Evolutionary conservation across 2,797 vertebrate genomes (phyloP).

Genomic region (Hemitrygon akajei): DNA sequence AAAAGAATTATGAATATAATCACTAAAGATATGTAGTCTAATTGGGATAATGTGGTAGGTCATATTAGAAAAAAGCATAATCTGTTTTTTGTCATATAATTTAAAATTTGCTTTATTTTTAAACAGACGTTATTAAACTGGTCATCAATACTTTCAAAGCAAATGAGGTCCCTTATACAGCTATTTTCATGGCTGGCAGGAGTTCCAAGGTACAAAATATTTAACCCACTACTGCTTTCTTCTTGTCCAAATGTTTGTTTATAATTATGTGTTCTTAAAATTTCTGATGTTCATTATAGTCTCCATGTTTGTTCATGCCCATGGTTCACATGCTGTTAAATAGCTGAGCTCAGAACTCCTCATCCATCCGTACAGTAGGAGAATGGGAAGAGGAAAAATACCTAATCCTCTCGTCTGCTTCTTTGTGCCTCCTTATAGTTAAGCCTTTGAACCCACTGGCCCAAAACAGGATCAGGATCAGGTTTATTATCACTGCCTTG

Average conservation of each 20-base stretch:
- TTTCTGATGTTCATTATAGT: not conserved
- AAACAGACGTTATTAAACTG: slow-evolving; percentile 11
- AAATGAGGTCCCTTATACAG: not conserved
- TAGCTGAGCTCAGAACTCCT: not conserved
- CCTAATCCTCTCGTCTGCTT: not conserved
- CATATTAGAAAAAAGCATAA: not conserved
- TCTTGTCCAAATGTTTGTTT: not conserved
- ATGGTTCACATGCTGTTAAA: not conserved
- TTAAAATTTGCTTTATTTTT: slow-evolving; percentile 2
- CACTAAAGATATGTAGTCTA: not conserved
- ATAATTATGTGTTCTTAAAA: not conserved
- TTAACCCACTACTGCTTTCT: not conserved
- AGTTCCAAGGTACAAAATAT: slow-evolving; percentile 2
- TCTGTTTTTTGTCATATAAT: not conserved
- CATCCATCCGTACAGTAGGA: too few relatives aligned
- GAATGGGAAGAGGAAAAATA: not conserved
- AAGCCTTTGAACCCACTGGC: too few relatives aligned
- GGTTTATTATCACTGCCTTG: too few relatives aligned
- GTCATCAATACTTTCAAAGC: slow-evolving; percentile 6
- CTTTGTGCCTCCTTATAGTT: not conserved
- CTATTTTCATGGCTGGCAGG: not conserved
- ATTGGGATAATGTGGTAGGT: not conserved
- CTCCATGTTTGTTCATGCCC: not conserved
- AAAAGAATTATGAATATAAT: not conserved
- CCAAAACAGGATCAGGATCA: too few relatives aligned